Conservation (phyloP, 2,113 vertebrate genomes). For the Muscicapa adusta region DNA sequence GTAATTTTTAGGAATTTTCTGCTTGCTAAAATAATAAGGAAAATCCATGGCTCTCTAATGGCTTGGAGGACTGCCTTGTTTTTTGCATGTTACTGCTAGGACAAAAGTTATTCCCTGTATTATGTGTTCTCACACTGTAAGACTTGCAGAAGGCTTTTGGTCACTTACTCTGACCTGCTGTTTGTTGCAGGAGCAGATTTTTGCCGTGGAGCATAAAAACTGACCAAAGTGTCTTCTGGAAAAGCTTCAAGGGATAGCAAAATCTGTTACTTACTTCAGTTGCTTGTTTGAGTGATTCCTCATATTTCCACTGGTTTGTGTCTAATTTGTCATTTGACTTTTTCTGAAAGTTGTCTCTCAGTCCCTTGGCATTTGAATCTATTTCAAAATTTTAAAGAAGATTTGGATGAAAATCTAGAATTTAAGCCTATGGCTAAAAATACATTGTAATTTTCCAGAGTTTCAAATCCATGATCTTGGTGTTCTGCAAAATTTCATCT, state of each 20-base stretch:
- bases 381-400: not conserved
- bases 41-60: not conserved
- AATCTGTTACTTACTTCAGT: not conserved
- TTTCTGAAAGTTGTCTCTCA: not conserved
- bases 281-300: not conserved
- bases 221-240: not conserved
- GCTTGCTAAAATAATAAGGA: not conserved
- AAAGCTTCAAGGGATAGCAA: not conserved
- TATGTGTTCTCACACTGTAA: not conserved
- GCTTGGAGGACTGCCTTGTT: not conserved
- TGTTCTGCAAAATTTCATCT: not conserved
- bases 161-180: accelerated
- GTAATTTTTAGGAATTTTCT: conserved; percentile 35
- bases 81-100: not conserved
- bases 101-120: not conserved
- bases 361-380: not conserved
- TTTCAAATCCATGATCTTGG: not conserved
- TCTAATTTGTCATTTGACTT: not conserved
- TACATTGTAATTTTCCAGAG: not conserved
- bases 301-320: not conserved
- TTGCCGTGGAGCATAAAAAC: not conserved
- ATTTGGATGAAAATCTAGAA: not conserved
- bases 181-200: not conserved
- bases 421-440: not conserved
- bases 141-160: not conserved